phyloP scores from a whole-genome alignment of 1,140 invertebrate genomes.

The Apis cerana region DNA sequence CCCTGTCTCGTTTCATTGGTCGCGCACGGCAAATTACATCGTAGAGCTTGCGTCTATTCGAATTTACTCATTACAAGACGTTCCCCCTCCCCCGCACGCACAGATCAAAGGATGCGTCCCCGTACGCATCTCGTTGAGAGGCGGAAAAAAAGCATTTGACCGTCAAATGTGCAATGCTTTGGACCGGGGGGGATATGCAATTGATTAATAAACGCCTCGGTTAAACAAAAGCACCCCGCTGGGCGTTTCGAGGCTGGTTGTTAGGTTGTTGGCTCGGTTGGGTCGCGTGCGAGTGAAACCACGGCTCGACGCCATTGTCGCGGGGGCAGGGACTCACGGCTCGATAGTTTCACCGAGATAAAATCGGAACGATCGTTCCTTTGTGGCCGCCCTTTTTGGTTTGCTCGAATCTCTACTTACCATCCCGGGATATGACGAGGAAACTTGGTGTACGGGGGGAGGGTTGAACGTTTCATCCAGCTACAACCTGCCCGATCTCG shows the following conservation, averaged over 20 bases:
- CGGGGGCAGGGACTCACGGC: conserved; percentile 10
- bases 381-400: neutral
- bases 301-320: conserved; percentile 40
- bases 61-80: conserved; percentile 17
- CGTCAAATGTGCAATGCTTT: conserved; percentile 45
- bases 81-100: neutral
- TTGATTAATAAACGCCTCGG: conserved; percentile 56
- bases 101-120: conserved; percentile 40
- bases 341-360: conserved; percentile 42
- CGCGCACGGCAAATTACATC: conserved; percentile 17
- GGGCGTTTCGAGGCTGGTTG: conserved; percentile 11
- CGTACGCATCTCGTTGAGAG: neutral
- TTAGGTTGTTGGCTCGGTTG: conserved; percentile 30
- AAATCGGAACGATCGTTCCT: conserved; percentile 28
- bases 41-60: neutral
- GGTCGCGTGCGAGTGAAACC: conserved; percentile 55
- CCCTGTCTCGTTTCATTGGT: neutral
- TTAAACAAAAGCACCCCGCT: conserved; percentile 62
- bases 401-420: no score
- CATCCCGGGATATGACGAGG: neutral
- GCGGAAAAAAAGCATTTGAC: conserved; percentile 31
- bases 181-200: conserved; percentile 22
- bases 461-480: neutral
- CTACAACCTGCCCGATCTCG: conserved; percentile 43
- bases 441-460: neutral